Conservation (phyloP, 2,113 vertebrate species). For the Apus apus region DNA sequence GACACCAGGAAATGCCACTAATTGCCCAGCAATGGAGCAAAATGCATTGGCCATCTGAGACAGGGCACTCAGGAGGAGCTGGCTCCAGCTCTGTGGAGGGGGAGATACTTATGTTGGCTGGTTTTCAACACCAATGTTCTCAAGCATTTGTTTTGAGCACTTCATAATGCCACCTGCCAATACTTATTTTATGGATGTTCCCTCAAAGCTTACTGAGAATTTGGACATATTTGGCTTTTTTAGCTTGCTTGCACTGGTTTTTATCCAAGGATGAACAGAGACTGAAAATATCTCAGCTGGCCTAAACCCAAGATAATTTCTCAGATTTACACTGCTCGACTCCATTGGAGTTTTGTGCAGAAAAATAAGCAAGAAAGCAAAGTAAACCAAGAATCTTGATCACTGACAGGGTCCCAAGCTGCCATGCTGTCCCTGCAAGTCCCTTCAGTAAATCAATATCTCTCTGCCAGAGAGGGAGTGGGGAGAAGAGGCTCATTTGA, state of each 20-base stretch:
- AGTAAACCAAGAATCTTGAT: conserved; percentile 30
- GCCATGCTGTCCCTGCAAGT: neutral
- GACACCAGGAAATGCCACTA: neutral
- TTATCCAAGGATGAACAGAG: conserved; percentile 66
- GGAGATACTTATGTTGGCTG: conserved; percentile 52
- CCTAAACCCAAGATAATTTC: conserved; percentile 61
- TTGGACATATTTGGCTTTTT: conserved; percentile 57
- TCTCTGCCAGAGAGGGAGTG: neutral
- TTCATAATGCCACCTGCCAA: conserved; percentile 59
- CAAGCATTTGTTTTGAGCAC: conserved; percentile 63
- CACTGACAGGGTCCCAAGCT: conserved; percentile 31
- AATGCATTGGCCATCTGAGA: neutral
- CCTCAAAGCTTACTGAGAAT: conserved; percentile 33
- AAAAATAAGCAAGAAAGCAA: conserved; percentile 64
- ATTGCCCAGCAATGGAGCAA: neutral
- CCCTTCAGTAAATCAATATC: conserved; percentile 6
- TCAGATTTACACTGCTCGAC: conserved; percentile 55
- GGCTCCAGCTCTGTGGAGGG: neutral
- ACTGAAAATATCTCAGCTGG: conserved; percentile 67
- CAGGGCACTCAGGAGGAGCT: neutral
- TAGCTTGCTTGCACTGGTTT: conserved; percentile 67
- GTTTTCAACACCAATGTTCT: conserved; percentile 55
- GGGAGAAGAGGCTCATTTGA: neutral
- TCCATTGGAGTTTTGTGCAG: conserved; percentile 2
- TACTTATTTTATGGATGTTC: conserved; percentile 13